phyloP scores from a whole-genome alignment of 2,113 vertebrate species.

The Ictalurus punctatus region DNA sequence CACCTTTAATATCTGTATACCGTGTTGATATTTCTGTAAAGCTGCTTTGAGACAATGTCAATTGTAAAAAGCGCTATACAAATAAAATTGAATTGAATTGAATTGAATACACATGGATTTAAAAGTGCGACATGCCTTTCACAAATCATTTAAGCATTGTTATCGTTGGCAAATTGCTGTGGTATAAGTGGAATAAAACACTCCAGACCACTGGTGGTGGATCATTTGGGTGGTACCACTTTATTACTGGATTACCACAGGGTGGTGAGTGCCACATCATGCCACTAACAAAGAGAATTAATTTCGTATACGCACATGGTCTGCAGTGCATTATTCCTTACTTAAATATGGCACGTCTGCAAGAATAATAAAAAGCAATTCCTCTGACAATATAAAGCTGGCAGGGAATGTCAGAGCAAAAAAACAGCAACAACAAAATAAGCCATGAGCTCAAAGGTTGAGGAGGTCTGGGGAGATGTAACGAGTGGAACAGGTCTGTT shows the following conservation, averaged over 20 bases:
- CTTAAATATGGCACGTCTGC: not conserved
- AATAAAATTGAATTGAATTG: no score
- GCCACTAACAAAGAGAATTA: not conserved
- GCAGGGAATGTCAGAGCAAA: not conserved
- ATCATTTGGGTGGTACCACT: not conserved
- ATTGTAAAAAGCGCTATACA: no score
- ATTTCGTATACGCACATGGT: not conserved
- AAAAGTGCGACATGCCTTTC: no score
- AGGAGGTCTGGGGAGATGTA: not conserved
- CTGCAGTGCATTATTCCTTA: not conserved
- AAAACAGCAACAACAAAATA: not conserved
- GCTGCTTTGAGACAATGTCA: no score
- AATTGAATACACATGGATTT: no score
- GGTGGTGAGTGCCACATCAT: not conserved
- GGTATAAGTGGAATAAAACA: not conserved
- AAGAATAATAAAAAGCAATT: not conserved
- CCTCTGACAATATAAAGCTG: not conserved
- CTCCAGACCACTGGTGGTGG: not conserved
- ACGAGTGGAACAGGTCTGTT: no score
- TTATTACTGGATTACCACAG: not conserved
- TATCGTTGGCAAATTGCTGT: no score
- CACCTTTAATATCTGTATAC: no score
- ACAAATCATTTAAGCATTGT: no score
- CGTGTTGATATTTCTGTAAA: no score
- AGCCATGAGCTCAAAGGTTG: not conserved